Conservation (phyloP, 2,888 invertebrate genomes). For the Nomada fucata region DNA sequence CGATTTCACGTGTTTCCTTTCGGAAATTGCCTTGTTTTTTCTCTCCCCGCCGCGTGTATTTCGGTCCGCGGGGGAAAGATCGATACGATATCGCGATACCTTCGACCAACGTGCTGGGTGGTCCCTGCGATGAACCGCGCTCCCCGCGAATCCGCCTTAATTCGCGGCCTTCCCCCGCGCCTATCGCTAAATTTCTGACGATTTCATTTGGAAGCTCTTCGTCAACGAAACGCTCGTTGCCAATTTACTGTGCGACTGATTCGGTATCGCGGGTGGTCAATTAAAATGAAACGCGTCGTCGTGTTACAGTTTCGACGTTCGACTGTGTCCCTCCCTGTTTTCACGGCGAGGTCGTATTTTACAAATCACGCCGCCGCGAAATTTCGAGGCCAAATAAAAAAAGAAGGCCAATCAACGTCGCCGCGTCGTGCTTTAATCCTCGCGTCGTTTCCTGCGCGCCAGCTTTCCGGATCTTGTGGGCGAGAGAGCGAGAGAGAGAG, state of each 20-base stretch:
- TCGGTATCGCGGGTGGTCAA: no score
- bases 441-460: constrained; percentile 1
- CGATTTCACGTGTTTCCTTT: constrained; percentile 75
- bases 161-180: constrained; percentile 5
- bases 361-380: background rate
- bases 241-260: no score
- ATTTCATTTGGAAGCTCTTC: background rate
- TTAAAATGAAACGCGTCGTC: no score
- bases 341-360: background rate
- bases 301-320: no score
- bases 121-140: constrained; percentile 48
- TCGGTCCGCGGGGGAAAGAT: constrained; percentile 65
- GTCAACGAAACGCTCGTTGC: no score
- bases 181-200: background rate
- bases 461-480: constrained; percentile 12
- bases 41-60: constrained; percentile 40
- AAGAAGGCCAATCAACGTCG: background rate
- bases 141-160: constrained; percentile 30
- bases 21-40: constrained; percentile 74
- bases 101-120: constrained; percentile 68
- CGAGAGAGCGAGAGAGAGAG: background rate
- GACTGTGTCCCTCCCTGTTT: no score
- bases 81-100: constrained; percentile 73
- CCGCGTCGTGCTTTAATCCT: background rate
- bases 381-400: background rate